phyloP scores from a whole-genome alignment of 2,797 vertebrate genomes.

The Avahi laniger region DNA sequence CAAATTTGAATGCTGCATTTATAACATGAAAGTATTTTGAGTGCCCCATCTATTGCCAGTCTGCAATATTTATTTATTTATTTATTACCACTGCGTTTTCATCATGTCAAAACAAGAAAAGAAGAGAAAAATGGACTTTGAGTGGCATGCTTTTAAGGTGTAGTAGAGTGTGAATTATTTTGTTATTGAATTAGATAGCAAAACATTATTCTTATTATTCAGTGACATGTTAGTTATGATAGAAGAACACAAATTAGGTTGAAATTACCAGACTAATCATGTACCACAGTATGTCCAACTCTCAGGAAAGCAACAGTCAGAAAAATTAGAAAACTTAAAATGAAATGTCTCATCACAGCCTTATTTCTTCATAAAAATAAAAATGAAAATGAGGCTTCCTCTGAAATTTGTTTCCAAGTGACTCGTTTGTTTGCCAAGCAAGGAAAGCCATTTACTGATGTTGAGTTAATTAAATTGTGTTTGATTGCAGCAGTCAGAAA shows the following conservation, averaged over 20 bases:
- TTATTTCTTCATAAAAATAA: constrained; percentile 53
- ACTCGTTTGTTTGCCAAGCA: constrained; percentile 43
- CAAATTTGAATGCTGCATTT: constrained; percentile 4
- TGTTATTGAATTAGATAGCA: constrained; percentile 47
- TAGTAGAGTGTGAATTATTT: constrained; percentile 9
- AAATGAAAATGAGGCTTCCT: constrained; percentile 32
- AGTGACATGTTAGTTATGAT: neutral
- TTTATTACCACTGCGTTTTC: constrained; percentile 24
- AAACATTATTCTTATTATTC: constrained; percentile 34
- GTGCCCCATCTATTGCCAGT: neutral
- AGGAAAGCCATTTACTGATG: constrained; percentile 47
- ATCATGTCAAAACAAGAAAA: constrained; percentile 43
- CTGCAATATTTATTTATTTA: constrained; percentile 34
- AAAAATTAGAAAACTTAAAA: constrained; percentile 39
- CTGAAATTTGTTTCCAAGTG: constrained; percentile 27
- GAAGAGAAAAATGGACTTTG: constrained; percentile 12
- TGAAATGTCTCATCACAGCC: constrained; percentile 24
- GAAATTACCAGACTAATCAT: constrained; percentile 28
- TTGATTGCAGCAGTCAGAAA: constrained; percentile 40
- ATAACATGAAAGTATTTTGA: constrained; percentile 1
- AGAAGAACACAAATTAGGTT: neutral
- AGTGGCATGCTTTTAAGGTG: neutral
- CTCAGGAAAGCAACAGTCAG: constrained; percentile 26
- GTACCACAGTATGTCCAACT: neutral
- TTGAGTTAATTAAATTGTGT: constrained; percentile 59